Percentiles rank a stretch among this genome's conserved stretches.
phyloP scores from a whole-genome alignment of 1,140 invertebrate species.

The Lordiphosa mommai region DNA sequence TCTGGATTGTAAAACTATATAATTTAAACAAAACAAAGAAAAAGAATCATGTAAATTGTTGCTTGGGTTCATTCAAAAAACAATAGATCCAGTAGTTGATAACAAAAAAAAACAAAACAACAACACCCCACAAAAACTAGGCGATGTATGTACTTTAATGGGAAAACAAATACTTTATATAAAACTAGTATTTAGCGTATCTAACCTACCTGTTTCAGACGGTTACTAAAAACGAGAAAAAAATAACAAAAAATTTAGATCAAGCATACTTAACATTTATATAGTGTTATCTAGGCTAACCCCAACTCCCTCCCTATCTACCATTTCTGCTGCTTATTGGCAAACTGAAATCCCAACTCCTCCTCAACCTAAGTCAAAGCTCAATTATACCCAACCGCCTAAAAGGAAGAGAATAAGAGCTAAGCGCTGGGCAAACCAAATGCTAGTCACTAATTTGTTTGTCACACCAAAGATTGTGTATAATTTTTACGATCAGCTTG shows the following conservation, averaged over 20 bases:
- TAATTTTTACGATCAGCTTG: constrained; percentile 29
- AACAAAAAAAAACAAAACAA: constrained; percentile 12
- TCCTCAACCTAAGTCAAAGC: constrained; percentile 20
- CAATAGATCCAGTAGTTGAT: constrained; percentile 15
- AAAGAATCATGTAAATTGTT: constrained; percentile 21
- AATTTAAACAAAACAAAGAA: constrained; percentile 2
- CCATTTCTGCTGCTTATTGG: constrained; percentile 27
- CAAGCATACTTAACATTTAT: constrained; percentile 34
- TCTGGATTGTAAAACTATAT: constrained; percentile 45
- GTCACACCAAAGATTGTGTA: constrained; percentile 19
- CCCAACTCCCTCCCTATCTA: constrained; percentile 9
- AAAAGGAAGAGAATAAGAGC: constrained; percentile 12
- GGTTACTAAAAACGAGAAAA: constrained; percentile 29
- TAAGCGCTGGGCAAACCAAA: constrained; percentile 10
- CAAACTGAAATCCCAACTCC: constrained; percentile 12
- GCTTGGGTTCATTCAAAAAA: constrained; percentile 21
- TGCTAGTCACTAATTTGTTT: constrained; percentile 36
- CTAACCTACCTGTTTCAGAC: constrained; percentile 45
- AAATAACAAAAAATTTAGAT: constrained; percentile 21
- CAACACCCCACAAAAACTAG: constrained; percentile 21
- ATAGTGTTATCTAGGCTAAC: constrained; percentile 31
- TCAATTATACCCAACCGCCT: constrained; percentile 38
- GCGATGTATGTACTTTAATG: constrained; percentile 69
- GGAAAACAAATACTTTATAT: constrained; percentile 60
- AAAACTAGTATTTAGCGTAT: constrained; percentile 51